Conservation (phyloP, 2,113 vertebrate genomes). For the Lagopus muta region DNA sequence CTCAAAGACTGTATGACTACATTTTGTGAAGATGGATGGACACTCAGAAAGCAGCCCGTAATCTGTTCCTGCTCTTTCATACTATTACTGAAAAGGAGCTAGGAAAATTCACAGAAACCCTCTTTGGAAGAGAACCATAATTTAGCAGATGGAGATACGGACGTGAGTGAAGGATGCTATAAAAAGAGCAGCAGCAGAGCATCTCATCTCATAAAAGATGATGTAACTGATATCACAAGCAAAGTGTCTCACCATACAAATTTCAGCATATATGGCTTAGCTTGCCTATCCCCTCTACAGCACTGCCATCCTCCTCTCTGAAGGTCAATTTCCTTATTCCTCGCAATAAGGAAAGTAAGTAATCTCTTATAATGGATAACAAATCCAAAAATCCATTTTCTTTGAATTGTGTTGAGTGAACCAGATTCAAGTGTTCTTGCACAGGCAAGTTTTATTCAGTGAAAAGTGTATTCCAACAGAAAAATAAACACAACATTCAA, state of each 20-base stretch:
- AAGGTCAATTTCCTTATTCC: not conserved
- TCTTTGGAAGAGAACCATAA: not conserved
- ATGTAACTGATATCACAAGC: not conserved
- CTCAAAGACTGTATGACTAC: not conserved
- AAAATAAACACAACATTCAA: not conserved
- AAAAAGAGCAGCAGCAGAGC: not conserved
- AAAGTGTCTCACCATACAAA: not conserved
- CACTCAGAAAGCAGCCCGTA: not conserved
- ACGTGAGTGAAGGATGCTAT: not conserved
- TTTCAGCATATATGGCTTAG: not conserved
- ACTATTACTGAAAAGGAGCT: not conserved
- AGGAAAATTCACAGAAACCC: not conserved
- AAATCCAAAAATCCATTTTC: not conserved
- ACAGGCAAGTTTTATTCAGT: not conserved
- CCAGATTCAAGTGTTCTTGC: not conserved
- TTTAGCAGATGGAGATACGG: not conserved
- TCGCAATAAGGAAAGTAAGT: not conserved
- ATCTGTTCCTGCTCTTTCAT: not conserved
- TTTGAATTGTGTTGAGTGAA: not conserved
- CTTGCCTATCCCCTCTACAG: not conserved
- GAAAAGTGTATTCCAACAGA: not conserved
- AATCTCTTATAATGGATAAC: not conserved
- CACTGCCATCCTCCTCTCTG: not conserved
- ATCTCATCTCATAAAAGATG: not conserved
- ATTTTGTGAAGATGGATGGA: not conserved